Evolutionary conservation across 2,797 vertebrate genomes (phyloP), one percentile per base, ranked within the genome.

Genomic region (Leuciscus waleckii): DNA sequence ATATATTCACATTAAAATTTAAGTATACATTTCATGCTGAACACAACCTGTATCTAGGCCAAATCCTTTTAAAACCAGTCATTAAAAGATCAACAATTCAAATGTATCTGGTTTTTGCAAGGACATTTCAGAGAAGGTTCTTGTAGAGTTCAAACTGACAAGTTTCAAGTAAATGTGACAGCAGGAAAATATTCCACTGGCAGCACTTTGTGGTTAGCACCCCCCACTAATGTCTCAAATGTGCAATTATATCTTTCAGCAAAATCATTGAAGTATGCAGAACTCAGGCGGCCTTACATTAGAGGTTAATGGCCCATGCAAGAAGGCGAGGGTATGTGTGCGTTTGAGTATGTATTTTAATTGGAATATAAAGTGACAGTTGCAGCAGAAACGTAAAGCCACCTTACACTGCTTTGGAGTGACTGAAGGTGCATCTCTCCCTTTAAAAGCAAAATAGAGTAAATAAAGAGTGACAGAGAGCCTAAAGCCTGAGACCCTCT

Each of bases 171-270:
- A 23, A 79, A 80, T 37, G 39, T 63, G 77, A 85, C 83, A 85
- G 77, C 41, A 85, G 56, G 41, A 74, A 80, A 49, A 80, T 85
- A 61, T 78, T 71, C 67, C 39, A 73, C 29, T 46, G 77, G 54
- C 77, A 63, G 56, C 51, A 61, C 68, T 73, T 85, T 85, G 67
- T 85, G 76, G 51, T 73, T 79, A 73, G 76, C 83, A 58, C 79
- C 65, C 76, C 65, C 77, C 76, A 80, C 56, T 26, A 79, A 79
- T 41, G 54, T 65, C 68, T 51, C 68, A 80, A 85, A 85, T 74
- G 83, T 43, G 29, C 83, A 85, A 85, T 85, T 85, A 85, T 79
- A 80, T 85, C 83, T 85, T 85, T 85, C 77, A 85, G 56, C 56
- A 85, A 80, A 85, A 39, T 80, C 83, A 85, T 58, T 85, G 83